Base-by-base conservation (phyloP, 2,888 invertebrate species). In the Folsomia manolachei region DNA sequence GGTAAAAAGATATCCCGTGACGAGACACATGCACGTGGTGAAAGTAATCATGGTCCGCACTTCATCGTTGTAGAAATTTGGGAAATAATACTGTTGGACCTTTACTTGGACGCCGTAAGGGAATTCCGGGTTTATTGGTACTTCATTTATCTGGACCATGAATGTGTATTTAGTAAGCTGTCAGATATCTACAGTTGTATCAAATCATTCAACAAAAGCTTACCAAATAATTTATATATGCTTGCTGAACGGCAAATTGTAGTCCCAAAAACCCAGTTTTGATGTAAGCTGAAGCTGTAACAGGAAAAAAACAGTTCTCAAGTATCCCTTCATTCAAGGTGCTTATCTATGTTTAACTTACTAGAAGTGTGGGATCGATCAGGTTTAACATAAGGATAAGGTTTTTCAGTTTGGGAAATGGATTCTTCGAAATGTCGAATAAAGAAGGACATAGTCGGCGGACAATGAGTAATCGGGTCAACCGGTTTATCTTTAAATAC, bases 181-280 rank as follows among this genome's bases (percentile, higher is more conserved):
- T n/a, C n/a, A n/a, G n/a, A n/a, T n/a, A n/a, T n/a, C n/a, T n/a
- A n/a, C n/a, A n/a, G n/a, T n/a, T n/a, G n/a, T n/a, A n/a, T n/a
- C n/a, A n/a, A n/a, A n/a, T n/a, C n/a, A n/a, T n/a, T n/a, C n/a
- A n/a, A n/a, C n/a, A n/a, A n/a, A n/a, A n/a, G n/a, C n/a, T n/a
- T n/a, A n/a, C n/a, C n/a, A n/a, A n/a, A n/a, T n/a, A n/a, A n/a
- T n/a, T n/a, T n/a, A 67, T 2, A 19, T 56, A 67, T 2, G 74
- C 27, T 18, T 68, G 23, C 1, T 79, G 75, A 53, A 79, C 76
- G 1, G 77, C 79, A 39, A 71, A 75, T 56, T 79, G 79, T 7
- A 79, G 71, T 19, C 76, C 78, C 18, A 75, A 11, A 27, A 78
- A 79, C 21, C 79, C 79, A 66, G 67, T 72, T 26, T 67, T 27